These are phyloP conservation scores for Chelidonichthys spinosus DNA, from an alignment of 2,797 vertebrate genomes.

Conservation along the genomic window DNA sequence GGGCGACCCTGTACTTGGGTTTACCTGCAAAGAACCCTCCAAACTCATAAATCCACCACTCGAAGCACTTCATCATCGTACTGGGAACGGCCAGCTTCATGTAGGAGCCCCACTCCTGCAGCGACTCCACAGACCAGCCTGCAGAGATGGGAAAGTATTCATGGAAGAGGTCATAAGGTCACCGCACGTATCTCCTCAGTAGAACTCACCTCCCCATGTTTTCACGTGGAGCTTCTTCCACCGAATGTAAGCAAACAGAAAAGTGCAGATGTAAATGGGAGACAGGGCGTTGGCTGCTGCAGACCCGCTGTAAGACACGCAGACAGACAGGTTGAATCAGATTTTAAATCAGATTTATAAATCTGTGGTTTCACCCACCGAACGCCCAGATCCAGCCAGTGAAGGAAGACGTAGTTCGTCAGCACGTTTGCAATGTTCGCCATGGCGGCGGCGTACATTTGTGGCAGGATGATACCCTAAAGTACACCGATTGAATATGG, in stretches of 20 bases:
- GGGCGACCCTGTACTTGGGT: background rate
- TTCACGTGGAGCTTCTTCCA: slow-evolving; percentile 88
- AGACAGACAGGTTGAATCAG: background rate
- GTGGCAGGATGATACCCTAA: slow-evolving; percentile 92
- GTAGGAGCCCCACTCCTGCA: slow-evolving; percentile 92
- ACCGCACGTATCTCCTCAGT: background rate
- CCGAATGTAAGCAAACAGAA: slow-evolving; percentile 87
- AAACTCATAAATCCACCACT: slow-evolving; percentile 95
- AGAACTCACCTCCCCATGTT: slow-evolving; percentile 91
- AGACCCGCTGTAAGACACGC: slow-evolving; percentile 86
- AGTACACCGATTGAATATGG: slow-evolving; percentile 34
- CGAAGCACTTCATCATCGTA: slow-evolving; percentile 91
- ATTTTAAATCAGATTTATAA: too few relatives aligned
- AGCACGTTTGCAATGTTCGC: slow-evolving; percentile 89
- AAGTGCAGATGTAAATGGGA: slow-evolving; percentile 83
- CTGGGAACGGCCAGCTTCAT: slow-evolving; percentile 91
- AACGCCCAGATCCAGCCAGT: slow-evolving; percentile 88
- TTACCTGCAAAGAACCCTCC: slow-evolving; percentile 92
- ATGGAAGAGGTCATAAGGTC: background rate
- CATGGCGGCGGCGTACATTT: slow-evolving; percentile 84
- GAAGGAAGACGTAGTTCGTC: slow-evolving; percentile 88
- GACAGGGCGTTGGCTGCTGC: slow-evolving; percentile 89
- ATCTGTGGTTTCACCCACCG: slow-evolving; percentile 81
- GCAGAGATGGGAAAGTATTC: slow-evolving; percentile 18
- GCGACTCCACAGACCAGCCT: slow-evolving; percentile 92